Evolutionary conservation across 2,888 invertebrate species (phyloP).

Genomic region (Halocaridina rubra): DNA sequence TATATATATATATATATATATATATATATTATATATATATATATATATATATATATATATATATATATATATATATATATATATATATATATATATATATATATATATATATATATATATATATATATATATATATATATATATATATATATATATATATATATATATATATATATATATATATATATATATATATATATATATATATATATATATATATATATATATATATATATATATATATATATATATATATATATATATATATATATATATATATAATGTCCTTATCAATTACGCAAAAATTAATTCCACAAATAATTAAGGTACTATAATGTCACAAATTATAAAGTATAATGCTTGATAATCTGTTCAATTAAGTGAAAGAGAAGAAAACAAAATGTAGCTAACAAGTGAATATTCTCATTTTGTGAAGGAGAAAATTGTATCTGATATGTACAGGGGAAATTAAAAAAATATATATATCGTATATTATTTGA

Average conservation of each 20-base stretch:
- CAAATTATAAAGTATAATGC: no score
- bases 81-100: background rate
- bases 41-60: background rate
- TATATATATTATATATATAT: background rate
- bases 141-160: background rate
- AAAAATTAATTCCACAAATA: no score
- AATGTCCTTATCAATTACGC: no score
- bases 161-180: slow-evolving; percentile 8
- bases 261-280: background rate
- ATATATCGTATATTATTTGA: no score
- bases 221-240: background rate
- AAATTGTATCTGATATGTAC: no score
- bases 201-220: background rate
- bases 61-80: background rate
- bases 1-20: slow-evolving; percentile 6
- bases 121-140: slow-evolving; percentile 2
- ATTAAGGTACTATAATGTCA: no score
- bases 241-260: background rate
- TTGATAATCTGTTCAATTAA: no score
- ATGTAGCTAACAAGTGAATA: no score
- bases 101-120: background rate
- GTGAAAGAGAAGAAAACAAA: no score
- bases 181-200: slow-evolving; percentile 8
- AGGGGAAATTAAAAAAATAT: no score
- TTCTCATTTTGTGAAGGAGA: no score